phyloP scores from a whole-genome alignment of 1,140 invertebrate species.

The Wasmannia auropunctata region DNA sequence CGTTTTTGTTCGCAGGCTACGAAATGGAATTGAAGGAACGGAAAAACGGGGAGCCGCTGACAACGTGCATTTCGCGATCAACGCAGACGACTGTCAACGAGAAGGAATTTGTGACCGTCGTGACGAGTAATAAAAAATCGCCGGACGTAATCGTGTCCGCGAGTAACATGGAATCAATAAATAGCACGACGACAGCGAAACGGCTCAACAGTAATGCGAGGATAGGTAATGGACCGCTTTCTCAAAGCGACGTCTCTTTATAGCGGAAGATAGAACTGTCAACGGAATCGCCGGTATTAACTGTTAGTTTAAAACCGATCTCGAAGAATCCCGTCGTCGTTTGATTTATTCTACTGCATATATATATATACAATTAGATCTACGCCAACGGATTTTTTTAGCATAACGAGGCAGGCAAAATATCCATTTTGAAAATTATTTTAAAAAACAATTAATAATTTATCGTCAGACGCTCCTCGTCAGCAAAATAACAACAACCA shows the following conservation, averaged over 20 bases:
- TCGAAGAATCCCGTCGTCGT: slow-evolving; percentile 76
- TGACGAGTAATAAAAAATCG: slow-evolving; percentile 64
- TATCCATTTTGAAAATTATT: not conserved
- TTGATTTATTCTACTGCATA: slow-evolving; percentile 55
- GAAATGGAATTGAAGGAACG: slow-evolving; percentile 78
- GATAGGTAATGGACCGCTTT: slow-evolving; percentile 78
- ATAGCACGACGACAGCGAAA: slow-evolving; percentile 61
- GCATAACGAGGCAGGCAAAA: not conserved
- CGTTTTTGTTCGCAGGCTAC: slow-evolving; percentile 66
- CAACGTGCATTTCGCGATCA: slow-evolving; percentile 66
- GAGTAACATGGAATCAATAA: slow-evolving; percentile 65
- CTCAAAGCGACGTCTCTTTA: slow-evolving; percentile 78
- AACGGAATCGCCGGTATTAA: slow-evolving; percentile 49
- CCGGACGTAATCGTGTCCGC: slow-evolving; percentile 38
- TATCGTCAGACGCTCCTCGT: not conserved
- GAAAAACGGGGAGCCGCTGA: slow-evolving; percentile 68
- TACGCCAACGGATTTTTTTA: slow-evolving; percentile 21
- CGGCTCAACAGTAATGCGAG: slow-evolving; percentile 72
- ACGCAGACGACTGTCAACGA: slow-evolving; percentile 77
- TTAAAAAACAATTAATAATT: slow-evolving; percentile 8
- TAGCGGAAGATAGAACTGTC: slow-evolving; percentile 71
- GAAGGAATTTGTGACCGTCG: slow-evolving; percentile 52
- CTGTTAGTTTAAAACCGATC: slow-evolving; percentile 73
- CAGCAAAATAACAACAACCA: not conserved
- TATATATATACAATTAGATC: slow-evolving; percentile 54